Percentiles rank a stretch among this genome's conserved stretches.
phyloP scores from a whole-genome alignment of 2,888 invertebrate genomes.

The Ichneumoninae sp. region DNA sequence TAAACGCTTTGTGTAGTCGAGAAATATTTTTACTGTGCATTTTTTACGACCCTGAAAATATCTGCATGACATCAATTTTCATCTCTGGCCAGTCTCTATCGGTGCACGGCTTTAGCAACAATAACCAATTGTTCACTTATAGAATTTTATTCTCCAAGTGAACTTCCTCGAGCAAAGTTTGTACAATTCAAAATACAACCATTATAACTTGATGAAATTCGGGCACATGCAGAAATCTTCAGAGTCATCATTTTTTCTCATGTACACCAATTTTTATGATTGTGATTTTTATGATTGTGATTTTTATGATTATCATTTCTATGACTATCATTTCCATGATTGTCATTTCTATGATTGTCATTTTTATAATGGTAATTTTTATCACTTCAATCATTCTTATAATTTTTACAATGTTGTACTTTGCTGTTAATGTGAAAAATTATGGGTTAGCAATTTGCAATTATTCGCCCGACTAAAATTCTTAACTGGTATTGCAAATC shows the following conservation, averaged over 20 bases:
- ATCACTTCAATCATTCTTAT: background rate
- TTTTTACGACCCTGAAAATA: background rate
- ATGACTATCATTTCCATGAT: too few species aligned
- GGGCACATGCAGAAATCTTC: too few species aligned
- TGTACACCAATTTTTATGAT: too few species aligned
- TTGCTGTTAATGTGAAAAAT: background rate
- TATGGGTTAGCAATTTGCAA: background rate
- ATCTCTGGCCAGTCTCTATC: too few species aligned
- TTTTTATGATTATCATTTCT: background rate
- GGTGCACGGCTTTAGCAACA: too few species aligned
- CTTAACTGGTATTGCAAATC: background rate
- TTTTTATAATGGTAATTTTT: background rate
- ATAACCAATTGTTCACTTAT: too few species aligned
- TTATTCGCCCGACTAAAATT: background rate
- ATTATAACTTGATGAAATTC: too few species aligned
- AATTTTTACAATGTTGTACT: background rate
- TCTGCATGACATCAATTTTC: background rate
- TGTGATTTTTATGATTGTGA: background rate
- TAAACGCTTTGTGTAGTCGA: too few species aligned
- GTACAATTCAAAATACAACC: too few species aligned
- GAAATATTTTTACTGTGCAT: background rate
- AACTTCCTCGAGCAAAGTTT: too few species aligned
- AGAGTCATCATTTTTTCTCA: background rate
- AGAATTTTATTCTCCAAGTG: too few species aligned
- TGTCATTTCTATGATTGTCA: background rate